Conservation (phyloP, 2,888 invertebrate genomes). For the Yponomeuta malinellus region DNA sequence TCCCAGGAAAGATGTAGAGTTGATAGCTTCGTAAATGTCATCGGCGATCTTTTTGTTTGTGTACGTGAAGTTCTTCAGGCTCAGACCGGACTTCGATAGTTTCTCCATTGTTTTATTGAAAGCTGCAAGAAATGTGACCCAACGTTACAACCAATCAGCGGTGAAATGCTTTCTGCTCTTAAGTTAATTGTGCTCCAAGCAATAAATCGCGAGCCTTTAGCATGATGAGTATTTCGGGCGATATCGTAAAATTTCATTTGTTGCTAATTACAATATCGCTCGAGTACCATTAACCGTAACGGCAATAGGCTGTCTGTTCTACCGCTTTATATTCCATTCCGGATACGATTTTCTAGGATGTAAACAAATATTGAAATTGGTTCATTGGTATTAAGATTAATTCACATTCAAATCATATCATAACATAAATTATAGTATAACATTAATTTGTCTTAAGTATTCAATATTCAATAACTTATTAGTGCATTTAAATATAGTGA, state of each 20-base stretch:
- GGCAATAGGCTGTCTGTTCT: no score
- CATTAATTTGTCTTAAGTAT: no score
- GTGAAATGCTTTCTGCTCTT: neutral
- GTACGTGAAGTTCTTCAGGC: conserved; percentile 96
- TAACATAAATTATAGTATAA: no score
- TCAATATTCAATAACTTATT: no score
- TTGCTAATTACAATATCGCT: no score
- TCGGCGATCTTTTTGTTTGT: conserved; percentile 95
- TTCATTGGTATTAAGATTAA: no score
- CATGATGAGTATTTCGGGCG: neutral
- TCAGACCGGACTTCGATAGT: conserved; percentile 85
- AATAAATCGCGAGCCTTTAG: neutral
- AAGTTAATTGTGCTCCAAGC: neutral
- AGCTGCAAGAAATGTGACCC: conserved; percentile 70
- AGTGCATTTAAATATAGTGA: no score
- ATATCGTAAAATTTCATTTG: neutral
- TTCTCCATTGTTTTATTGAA: conserved; percentile 97
- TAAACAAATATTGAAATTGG: no score
- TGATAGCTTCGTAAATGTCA: conserved; percentile 97
- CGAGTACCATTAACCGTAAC: no score
- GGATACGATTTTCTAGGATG: no score
- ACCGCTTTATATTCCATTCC: no score
- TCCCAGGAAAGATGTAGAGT: conserved; percentile 98
- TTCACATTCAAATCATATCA: no score
- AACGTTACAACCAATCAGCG: neutral